Evolutionary conservation across 1,140 invertebrate species (phyloP).

Genomic region (Macrobrachium rosenbergii): DNA sequence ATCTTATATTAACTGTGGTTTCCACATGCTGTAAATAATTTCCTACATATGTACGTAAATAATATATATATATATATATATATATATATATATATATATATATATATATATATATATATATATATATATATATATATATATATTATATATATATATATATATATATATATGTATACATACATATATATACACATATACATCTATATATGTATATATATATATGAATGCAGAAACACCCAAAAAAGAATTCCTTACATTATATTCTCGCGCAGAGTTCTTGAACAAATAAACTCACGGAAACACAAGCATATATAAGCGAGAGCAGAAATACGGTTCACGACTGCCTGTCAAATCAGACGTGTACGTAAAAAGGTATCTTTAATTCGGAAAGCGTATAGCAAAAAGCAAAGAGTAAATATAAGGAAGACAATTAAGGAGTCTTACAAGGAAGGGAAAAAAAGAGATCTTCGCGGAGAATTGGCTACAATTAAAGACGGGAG

Average conservation of each 20-base stretch:
- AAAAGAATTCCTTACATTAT: too few species aligned
- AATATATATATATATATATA: background rate
- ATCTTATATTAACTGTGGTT: background rate
- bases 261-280: too few species aligned
- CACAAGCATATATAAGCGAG: too few species aligned
- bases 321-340: background rate
- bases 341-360: too few species aligned
- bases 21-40: background rate
- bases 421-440: background rate
- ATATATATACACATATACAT: background rate
- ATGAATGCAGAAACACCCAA: too few species aligned
- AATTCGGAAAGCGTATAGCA: background rate
- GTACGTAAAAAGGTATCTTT: too few species aligned
- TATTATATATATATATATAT: background rate
- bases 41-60: background rate
- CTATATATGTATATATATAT: background rate
- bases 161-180: too few species aligned
- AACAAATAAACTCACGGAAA: too few species aligned
- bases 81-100: background rate
- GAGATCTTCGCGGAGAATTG: too few species aligned
- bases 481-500: too few species aligned
- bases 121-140: background rate
- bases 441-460: background rate
- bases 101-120: slow-evolving; percentile 1
- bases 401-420: background rate